Evolutionary conservation across 2,888 invertebrate genomes (phyloP), one percentile per base, ranked within the genome.

Genomic region (Idaea biselata): DNA sequence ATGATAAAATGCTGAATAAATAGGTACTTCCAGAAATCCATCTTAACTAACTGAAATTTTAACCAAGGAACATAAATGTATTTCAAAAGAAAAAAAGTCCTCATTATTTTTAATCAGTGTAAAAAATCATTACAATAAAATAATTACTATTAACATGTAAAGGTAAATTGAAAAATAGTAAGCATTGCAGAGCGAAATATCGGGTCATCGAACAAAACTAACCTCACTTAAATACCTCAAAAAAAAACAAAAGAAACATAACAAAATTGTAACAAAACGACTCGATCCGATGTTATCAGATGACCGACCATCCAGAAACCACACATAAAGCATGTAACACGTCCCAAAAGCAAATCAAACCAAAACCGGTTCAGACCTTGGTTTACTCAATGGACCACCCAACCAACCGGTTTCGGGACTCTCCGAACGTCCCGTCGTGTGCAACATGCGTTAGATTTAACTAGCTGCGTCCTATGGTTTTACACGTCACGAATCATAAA

Each of bases 371-470:
- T 68, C 59, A 31, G 61, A 58, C 32, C 58, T 60, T 62, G 68
- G 67, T 63, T 68, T 66, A 68, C 65, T 68, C 65, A 68, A 70
- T 70, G 68, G 63, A 55, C 60, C 56, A 55, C 60, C 56, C 54
- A 58, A 54, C 57, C 58, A 68, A 68, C 70, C 67, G 68, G 70
- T 70, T 60, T 44, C 44, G 44, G 7, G 33, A 14, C 18, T 54
- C 53, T 33, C 11, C 6, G 11, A 55, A 18, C 58, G 31, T 62
- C 62, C 65, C 59, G 11, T 63, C 44, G n/a, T 53, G 55, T 64
- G 61, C 63, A 66, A 67, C 68, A 68, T 66, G 70, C 59, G 63
- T 65, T 61, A 63, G 64, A 66, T 63, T 61, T 65, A 60, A 55
- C 67, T 44, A 8, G 44, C 44, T 44, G 44, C 11, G 1, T 44